Percentiles rank a stretch among this genome's conserved stretches.
These are phyloP conservation scores for Dromiciops gliroides DNA, from an alignment of 2,113 vertebrate species.

Conservation along the genomic window DNA sequence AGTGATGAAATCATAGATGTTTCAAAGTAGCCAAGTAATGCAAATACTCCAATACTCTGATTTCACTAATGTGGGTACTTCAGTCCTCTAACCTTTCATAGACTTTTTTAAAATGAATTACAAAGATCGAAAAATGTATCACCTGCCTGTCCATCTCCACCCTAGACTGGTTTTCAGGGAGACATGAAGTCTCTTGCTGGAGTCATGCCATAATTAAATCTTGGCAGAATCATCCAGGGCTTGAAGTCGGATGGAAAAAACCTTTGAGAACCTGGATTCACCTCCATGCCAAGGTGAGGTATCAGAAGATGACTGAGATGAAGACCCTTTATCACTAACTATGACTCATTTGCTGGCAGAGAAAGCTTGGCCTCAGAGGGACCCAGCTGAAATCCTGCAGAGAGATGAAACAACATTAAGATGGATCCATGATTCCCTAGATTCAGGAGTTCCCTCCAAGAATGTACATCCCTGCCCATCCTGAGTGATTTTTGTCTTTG, in stretches of 20 bases:
- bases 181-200: background rate
- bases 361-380: background rate
- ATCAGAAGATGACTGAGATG: background rate
- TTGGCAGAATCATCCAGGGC: background rate
- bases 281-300: background rate
- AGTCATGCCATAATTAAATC: background rate
- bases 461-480: background rate
- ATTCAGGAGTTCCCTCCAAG: background rate
- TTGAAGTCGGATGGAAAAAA: background rate
- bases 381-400: too few species aligned
- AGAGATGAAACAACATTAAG: background rate
- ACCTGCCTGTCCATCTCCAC: too few species aligned
- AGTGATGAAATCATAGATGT: too few species aligned
- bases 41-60: too few species aligned
- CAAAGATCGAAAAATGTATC: too few species aligned
- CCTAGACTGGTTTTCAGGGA: background rate
- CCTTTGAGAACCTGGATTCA: background rate
- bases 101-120: too few species aligned
- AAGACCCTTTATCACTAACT: background rate
- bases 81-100: too few species aligned
- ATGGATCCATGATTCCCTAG: background rate
- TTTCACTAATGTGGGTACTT: too few species aligned
- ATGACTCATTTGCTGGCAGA: background rate
- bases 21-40: too few species aligned
- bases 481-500: background rate